Conservation (phyloP, 2,113 vertebrate genomes). For the Megaptera novaeangliae region DNA sequence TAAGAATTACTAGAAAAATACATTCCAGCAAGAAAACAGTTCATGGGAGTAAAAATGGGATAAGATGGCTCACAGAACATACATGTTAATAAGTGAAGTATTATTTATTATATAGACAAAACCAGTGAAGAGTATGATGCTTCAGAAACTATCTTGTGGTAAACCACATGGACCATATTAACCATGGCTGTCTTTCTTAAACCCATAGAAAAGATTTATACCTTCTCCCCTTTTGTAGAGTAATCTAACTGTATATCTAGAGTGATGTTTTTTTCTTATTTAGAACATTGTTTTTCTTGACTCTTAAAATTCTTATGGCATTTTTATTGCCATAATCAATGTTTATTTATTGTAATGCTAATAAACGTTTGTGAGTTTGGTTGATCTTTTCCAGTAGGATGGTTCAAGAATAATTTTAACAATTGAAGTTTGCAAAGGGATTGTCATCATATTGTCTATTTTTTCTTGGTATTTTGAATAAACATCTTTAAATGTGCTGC, state of each 20-base stretch:
- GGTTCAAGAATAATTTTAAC: constrained; percentile 36
- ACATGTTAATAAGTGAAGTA: background rate
- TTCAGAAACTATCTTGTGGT: background rate
- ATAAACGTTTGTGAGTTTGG: constrained; percentile 13
- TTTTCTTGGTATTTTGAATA: constrained; percentile 51
- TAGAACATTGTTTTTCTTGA: background rate
- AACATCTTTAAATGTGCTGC: constrained; percentile 26
- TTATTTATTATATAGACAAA: background rate
- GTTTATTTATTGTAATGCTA: constrained; percentile 39
- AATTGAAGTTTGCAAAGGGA: constrained; percentile 5
- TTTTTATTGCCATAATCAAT: background rate
- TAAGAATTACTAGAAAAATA: background rate
- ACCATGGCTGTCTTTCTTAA: background rate
- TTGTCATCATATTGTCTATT: constrained; percentile 46
- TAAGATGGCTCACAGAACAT: background rate
- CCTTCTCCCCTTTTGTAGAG: background rate
- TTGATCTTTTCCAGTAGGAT: constrained; percentile 40
- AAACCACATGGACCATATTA: background rate
- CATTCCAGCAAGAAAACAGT: background rate
- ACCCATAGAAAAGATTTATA: background rate
- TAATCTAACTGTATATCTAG: background rate
- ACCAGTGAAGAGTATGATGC: background rate
- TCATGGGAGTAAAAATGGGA: background rate
- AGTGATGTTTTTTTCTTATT: background rate
- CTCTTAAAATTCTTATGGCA: constrained; percentile 11